Evolutionary conservation across 2,888 invertebrate species (phyloP), one percentile per base, ranked within the genome.

Genomic region (Eilema depressum): DNA sequence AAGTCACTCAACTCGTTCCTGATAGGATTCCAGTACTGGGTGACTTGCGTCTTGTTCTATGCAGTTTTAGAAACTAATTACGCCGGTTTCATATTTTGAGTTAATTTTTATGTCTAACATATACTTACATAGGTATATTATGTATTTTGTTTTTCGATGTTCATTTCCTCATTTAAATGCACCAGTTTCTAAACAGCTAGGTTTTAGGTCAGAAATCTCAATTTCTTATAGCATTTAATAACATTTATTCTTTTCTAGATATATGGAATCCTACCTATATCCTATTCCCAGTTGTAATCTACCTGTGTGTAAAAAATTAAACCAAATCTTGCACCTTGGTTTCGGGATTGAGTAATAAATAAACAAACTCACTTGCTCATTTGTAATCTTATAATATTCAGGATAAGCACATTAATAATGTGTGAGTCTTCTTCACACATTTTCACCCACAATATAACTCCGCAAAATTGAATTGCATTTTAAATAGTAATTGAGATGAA

Each of bases 1-100:
- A 93, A 93, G 92, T 91, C 89, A 87, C 83, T 88, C 86, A 87
- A 88, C 87, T 87, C 85, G 75, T 76, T 75, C 78, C 77, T 86
- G 88, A 89, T 89, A 90, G 86, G 81, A 86, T 30, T 17, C 33
- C 20, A 57, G 56, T 37, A 59, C 59, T 66, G 59, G 56, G 30
- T 33, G 33, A 62, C 60, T 33, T 74, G 64, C 78, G 81, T 73
- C 70, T 70, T 75, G 75, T 81, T 80, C 73, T 74, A 76, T 76
- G 68, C 70, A 74, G 68, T 75, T 81, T 83, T 79, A n/a, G n/a
- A n/a, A n/a, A n/a, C n/a, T n/a, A n/a, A n/a, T n/a, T n/a, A n/a
- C n/a, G n/a, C n/a, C n/a, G n/a, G n/a, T n/a, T n/a, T n/a, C n/a
- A n/a, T n/a, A n/a, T n/a, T n/a, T n/a, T n/a, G n/a, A n/a, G n/a